Base-by-base conservation (phyloP, 2,113 vertebrate species). In the Syrmaticus mikado region DNA sequence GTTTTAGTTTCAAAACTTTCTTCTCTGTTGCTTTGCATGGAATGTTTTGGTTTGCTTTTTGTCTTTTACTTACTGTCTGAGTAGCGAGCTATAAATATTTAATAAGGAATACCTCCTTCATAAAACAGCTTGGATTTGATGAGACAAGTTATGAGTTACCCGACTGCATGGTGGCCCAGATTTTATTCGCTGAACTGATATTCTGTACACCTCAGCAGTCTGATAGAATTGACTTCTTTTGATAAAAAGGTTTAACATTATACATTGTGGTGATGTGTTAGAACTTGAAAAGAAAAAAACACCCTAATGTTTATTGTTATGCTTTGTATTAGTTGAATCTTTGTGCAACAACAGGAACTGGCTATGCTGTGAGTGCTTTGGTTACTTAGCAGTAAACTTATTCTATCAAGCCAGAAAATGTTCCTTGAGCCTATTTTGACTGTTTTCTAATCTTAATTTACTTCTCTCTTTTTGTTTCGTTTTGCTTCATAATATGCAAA, bases 401-500 rank as follows among this genome's bases (percentile, higher is more conserved):
- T 38, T 87, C 57, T 68, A 27, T 92, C 85, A 72, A 74, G 85
- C 89, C 87, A 92, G 91, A 38, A 85, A 68, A 21, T 0, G 2
- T 60, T 90, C 48, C 58, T 77, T 86, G 11, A 91, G 48, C 14
- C 61, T 67, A 24, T 58, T 94, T 75, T 14, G 72, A 0, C 20
- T 67, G 12, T 71, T 68, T 66, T 84, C 61, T 90, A 87, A 57
- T 68, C 9, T 32, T 43, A 75, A 92, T 83, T 89, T 86, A 95
- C 65, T 81, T 53, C 57, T 30, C 22, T 87, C 2, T 36, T 24
- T 34, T 4, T 18, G 48, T 80, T 82, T 75, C 82, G 28, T 21
- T 65, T 89, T 79, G 32, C 55, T 92, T 79, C 30, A 19, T 43
- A 75, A 60, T 78, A 77, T 61, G 55, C 28, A 20, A 9, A 80